These are phyloP conservation scores for Sphenopsis melanotis DNA, from an alignment of 2,797 vertebrate genomes.

Conservation along the genomic window DNA sequence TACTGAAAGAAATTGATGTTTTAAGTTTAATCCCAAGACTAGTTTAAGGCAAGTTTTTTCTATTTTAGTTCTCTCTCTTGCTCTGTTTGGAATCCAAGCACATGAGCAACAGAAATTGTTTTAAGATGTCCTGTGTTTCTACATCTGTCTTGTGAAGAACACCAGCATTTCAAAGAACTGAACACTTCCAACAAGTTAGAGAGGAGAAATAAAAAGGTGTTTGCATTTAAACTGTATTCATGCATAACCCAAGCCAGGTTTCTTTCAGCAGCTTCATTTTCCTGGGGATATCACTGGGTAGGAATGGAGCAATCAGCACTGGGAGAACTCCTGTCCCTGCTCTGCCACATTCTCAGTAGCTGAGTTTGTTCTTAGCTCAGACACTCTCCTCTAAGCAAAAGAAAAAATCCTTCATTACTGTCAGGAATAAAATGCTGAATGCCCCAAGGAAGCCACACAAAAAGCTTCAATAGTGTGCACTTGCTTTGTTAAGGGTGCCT, in stretches of 20 bases:
- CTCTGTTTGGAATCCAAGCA: neutral
- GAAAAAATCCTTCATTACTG: neutral
- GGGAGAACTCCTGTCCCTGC: neutral
- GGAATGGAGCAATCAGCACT: neutral
- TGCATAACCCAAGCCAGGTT: neutral
- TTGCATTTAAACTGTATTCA: neutral
- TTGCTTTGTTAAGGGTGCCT: neutral
- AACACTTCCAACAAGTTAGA: neutral
- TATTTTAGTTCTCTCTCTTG: neutral
- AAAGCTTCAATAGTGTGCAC: neutral
- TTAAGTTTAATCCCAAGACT: neutral
- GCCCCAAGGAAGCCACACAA: neutral
- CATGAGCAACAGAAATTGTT: neutral
- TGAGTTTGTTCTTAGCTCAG: neutral
- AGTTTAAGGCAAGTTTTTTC: slow-evolving; percentile 46
- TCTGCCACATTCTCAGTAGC: neutral
- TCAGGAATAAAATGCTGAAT: neutral
- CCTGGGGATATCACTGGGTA: neutral
- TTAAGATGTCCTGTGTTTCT: neutral
- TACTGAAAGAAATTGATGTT: neutral
- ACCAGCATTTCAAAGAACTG: neutral
- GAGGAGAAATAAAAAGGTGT: neutral
- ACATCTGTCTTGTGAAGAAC: neutral
- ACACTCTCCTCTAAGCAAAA: neutral
- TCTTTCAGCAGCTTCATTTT: neutral